These are phyloP conservation scores for Tetragonula clypearis DNA, from an alignment of 1,140 invertebrate genomes.

Conservation along the genomic window DNA sequence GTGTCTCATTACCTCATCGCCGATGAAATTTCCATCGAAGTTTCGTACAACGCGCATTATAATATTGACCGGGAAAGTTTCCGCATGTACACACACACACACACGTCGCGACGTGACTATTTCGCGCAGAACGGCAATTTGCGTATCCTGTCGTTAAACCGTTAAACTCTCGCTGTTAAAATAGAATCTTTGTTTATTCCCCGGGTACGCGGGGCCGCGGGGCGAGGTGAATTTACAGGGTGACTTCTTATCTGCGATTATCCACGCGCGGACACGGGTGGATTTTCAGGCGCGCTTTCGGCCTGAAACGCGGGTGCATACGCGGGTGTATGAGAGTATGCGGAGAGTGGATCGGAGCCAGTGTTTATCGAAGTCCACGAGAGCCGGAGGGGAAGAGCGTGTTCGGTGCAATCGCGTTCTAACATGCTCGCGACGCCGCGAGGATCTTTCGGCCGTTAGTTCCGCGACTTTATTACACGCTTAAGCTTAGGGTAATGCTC, in stretches of 20 bases:
- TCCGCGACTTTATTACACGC: slow-evolving; percentile 63
- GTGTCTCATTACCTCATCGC: background rate
- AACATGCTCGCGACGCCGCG: slow-evolving; percentile 36
- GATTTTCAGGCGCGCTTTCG: slow-evolving; percentile 20
- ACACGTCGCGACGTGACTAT: background rate
- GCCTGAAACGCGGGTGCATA: no score
- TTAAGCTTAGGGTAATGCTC: slow-evolving; percentile 67
- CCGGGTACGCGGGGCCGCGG: slow-evolving; percentile 14
- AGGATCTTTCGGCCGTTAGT: slow-evolving; percentile 62
- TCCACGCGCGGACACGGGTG: slow-evolving; percentile 3
- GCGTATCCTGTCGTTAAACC: background rate
- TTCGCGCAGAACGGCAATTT: background rate
- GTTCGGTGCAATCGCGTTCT: slow-evolving; percentile 39
- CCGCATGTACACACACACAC: background rate
- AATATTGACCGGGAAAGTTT: background rate
- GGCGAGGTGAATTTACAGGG: slow-evolving; percentile 20
- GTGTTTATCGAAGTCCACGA: slow-evolving; percentile 59
- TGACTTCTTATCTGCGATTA: slow-evolving; percentile 37
- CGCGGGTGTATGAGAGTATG: background rate
- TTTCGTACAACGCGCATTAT: background rate
- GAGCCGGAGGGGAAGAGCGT: background rate
- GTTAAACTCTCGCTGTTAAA: slow-evolving; percentile 11
- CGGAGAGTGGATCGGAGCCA: slow-evolving; percentile 42
- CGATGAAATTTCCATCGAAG: background rate
- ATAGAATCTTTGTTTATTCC: slow-evolving; percentile 23